Base-by-base conservation (phyloP, 2,797 vertebrate genomes). In the Helicolenus hilgendorfi region DNA sequence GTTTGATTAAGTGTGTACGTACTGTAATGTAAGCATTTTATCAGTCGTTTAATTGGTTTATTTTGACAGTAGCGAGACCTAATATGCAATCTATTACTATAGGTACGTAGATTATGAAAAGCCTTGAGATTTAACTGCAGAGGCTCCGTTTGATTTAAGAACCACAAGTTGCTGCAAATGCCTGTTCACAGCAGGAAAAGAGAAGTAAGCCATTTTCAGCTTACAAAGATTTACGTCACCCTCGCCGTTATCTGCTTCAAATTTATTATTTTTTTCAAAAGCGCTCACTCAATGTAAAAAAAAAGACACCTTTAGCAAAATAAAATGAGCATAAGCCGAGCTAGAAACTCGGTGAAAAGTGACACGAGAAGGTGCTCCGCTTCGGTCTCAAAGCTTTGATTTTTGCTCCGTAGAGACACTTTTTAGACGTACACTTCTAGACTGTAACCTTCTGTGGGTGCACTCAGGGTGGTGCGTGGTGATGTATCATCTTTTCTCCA, bases 301-400 rank as follows among this genome's bases (percentile, higher is more conserved):
- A 68, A 67, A 70, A 58, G n/a, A 67, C 15, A 22, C 7, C 13
- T 78, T 75, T 10, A 73, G 27, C 22, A 27, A 56, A 33, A 71
- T 68, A 72, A 72, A 81, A 72, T n/a, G 14, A 79, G 56, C 26
- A 62, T 15, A 60, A 73, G 68, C 53, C 2, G 4, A 63, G 63
- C 29, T 41, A 45, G 60, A 76, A 80, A 78, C 26, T 65, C 5
- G 3, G 45, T 77, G 87, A 86, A 72, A 74, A 73, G 49, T 75
- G 87, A 89, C 68, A 79, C 3, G 2, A 60, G 68, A 67, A 81
- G 72, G 38, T 65, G 74, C 77, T 64, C 11, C 1, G 11, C 78
- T 92, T 90, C 88, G 74, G 75, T 81, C 68, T 72, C 31, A 4
- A 33, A 69, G 64, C 90, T 93, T 91, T 89, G 45, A 82, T 70